Base-by-base conservation (phyloP, 2,888 invertebrate species). In the Callinectes sapidus region DNA sequence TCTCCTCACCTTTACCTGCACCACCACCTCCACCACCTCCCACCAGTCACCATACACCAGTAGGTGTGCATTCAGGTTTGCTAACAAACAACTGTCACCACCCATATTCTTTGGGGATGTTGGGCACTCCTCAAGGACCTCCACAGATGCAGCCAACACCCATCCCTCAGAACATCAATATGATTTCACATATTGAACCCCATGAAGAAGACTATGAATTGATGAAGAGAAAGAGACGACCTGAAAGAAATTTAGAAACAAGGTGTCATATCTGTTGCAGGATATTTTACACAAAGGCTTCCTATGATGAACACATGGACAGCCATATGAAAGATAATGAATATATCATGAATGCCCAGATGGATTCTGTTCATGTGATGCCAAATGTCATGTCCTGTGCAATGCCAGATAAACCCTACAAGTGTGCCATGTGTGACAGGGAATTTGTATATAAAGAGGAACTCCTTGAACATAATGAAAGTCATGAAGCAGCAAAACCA, bases 401-500 rank as follows among this genome's bases (percentile, higher is more conserved):
- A n/a, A 89, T 93, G 54, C 88, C 88, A 54, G 90, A 93, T 61
- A 94, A 94, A 89, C 94, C 92, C 16, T 94, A 94, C 85, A 93
- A 94, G 71, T 94, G 94, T 92, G 90, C 94, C 3, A 89, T 94
- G 88, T 94, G 94, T 92, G 93, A 94, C 54, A 88, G 91, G 66
- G 94, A 94, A 87, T 94, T 94, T 90, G 66, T 86, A 39, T 91
- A 91, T 28, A 94, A 92, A 85, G 94, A 94, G 48, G 94, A 94
- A 54, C 93, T 94, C 28, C 86, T 87, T 16, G 93, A 92, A 77
- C 94, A 94, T 90, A 81, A 87, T 18, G 91, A 94, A 14, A 93
- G 92, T 85, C 94, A 94, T 91, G 94, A 94, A 88, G 94, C 94
- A 39, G 92, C 94, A 39, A 94, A 94, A 87, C 94, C 94, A 6